A percentile compares a stretch with the other conserved stretches of the same genome.
Evolutionary conservation across 2,797 vertebrate species (phyloP).

Genomic region (Tokudaia muenninki): DNA sequence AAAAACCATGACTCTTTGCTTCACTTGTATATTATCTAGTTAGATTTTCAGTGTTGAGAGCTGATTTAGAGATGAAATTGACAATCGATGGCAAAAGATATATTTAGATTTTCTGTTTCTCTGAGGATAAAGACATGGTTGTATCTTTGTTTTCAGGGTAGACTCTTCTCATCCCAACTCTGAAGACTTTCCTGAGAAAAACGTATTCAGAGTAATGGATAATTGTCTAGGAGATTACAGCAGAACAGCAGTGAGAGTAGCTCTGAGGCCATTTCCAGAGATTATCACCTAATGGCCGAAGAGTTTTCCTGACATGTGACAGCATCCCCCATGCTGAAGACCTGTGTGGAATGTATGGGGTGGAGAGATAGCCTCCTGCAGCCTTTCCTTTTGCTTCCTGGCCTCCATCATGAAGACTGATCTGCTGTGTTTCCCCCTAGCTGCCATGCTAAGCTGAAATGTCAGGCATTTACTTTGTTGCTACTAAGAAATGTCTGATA

Average conservation of each 20-base stretch:
- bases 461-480: background rate
- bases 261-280: background rate
- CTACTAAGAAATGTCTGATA: background rate
- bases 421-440: background rate
- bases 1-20: background rate
- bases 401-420: no score
- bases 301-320: background rate
- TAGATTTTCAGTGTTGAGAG: background rate
- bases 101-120: background rate
- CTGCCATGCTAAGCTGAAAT: background rate
- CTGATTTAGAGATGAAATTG: background rate
- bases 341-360: background rate
- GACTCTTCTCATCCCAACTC: background rate
- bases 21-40: background rate
- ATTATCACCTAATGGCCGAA: background rate
- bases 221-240: background rate
- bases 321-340: rapidly evolving
- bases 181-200: background rate
- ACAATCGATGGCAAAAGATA: background rate
- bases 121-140: background rate
- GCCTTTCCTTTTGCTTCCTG: background rate
- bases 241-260: background rate
- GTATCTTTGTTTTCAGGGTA: no score
- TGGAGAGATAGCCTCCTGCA: no score
- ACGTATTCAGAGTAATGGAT: background rate